These are phyloP conservation scores for Rhinoderma darwinii DNA, from an alignment of 2,113 vertebrate genomes.

Conservation along the genomic window DNA sequence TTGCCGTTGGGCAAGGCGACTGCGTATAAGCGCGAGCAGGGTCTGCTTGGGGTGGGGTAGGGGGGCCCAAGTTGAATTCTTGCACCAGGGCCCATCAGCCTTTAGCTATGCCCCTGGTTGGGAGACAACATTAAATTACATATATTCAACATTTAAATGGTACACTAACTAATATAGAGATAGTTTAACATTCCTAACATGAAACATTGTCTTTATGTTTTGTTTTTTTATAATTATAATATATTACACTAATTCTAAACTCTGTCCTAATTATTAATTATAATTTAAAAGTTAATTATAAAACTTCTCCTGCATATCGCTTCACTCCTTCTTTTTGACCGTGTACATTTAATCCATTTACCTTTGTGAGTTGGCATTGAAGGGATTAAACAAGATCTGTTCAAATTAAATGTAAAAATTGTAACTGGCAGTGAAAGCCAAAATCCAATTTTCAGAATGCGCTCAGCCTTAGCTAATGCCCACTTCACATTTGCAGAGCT, in stretches of 20 bases:
- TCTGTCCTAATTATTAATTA: not conserved
- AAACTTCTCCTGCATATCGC: not conserved
- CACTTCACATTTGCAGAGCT: constrained; percentile 35
- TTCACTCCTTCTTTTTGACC: not conserved
- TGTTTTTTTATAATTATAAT: not conserved
- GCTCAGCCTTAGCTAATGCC: constrained; percentile 41
- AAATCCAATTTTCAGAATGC: constrained; percentile 42
- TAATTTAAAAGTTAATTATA: not conserved
- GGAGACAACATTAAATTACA: too few relatives aligned
- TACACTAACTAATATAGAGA: not conserved
- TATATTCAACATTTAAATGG: not conserved
- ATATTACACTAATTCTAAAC: not conserved
- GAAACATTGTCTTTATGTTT: not conserved
- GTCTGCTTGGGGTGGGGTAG: too few relatives aligned
- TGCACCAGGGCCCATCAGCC: too few relatives aligned
- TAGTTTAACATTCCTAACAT: not conserved
- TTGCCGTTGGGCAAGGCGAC: too few relatives aligned
- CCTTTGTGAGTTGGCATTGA: not conserved
- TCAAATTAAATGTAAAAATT: constrained; percentile 48
- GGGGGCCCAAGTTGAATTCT: too few relatives aligned
- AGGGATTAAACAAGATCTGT: constrained; percentile 22
- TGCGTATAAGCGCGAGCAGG: too few relatives aligned
- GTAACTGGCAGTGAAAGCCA: constrained; percentile 14
- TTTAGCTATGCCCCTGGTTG: too few relatives aligned
- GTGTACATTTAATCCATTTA: constrained; percentile 24